Percentiles rank a stretch among this genome's conserved stretches.
These are phyloP conservation scores for Melinopterus prodromus DNA, from an alignment of 2,888 invertebrate genomes.

Conservation along the genomic window DNA sequence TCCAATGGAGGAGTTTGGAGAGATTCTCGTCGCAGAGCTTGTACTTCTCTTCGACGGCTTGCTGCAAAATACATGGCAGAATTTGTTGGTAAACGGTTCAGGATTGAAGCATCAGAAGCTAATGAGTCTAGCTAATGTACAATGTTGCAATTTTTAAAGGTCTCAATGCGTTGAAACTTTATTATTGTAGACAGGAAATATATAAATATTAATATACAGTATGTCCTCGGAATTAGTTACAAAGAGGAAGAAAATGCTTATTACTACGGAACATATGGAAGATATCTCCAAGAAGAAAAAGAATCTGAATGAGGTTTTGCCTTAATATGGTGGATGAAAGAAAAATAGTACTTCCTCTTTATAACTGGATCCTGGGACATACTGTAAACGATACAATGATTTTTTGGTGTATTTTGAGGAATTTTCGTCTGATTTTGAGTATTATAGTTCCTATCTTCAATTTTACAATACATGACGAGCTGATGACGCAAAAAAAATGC, in stretches of 20 bases:
- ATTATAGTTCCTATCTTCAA: constrained; percentile 9
- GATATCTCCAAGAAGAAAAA: no score
- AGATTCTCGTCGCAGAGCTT: constrained; percentile 89
- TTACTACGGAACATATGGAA: no score
- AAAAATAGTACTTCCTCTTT: no score
- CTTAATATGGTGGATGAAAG: no score
- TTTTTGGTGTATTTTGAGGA: no score
- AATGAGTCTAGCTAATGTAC: not conserved
- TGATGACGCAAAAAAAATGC: constrained; percentile 36
- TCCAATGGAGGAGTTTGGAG: constrained; percentile 86
- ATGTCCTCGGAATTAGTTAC: no score
- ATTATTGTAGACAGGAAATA: not conserved
- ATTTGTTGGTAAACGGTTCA: not conserved
- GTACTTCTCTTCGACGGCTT: constrained; percentile 95
- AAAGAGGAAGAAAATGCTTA: no score
- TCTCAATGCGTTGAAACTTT: not conserved
- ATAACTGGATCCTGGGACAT: no score
- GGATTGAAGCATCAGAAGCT: not conserved
- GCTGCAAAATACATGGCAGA: constrained; percentile 66
- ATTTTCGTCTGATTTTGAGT: not conserved
- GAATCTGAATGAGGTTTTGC: no score
- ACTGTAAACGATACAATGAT: no score
- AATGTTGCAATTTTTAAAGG: not conserved
- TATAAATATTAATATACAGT: no score
- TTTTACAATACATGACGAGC: constrained; percentile 13